Evolutionary conservation across 2,797 vertebrate genomes (phyloP).

Genomic region (Clamator glandarius): DNA sequence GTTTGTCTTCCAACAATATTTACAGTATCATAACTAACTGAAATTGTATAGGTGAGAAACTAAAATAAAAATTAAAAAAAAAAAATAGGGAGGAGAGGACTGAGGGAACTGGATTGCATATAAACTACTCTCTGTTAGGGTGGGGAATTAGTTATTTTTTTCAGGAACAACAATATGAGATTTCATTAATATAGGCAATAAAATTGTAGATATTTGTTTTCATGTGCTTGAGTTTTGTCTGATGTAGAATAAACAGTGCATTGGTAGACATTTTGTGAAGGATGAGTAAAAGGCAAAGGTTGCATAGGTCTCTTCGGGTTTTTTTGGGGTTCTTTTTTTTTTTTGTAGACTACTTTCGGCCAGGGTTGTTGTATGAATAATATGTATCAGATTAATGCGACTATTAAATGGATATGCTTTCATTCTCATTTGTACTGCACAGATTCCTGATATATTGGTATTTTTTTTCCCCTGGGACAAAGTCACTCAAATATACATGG

Average conservation of each 20-base stretch:
- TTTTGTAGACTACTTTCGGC: neutral
- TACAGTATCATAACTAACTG: neutral
- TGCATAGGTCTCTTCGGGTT: neutral
- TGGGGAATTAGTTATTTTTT: neutral
- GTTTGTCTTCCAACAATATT: neutral
- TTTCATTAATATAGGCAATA: neutral
- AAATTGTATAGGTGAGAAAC: neutral
- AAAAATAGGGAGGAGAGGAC: neutral
- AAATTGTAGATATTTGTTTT: neutral
- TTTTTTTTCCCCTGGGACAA: neutral
- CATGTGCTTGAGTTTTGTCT: neutral
- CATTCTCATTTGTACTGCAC: neutral
- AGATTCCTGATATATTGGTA: neutral
- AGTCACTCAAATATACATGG: neutral
- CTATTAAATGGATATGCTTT: neutral
- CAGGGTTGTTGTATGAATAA: neutral
- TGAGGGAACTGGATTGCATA: neutral
- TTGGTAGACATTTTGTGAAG: neutral
- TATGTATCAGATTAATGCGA: neutral
- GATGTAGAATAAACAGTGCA: neutral
- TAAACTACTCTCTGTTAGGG: neutral
- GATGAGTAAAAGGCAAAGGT: neutral
- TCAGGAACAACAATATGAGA: neutral
- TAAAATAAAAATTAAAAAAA: neutral
- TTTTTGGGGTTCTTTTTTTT: neutral